Conservation (phyloP, 1,140 invertebrate species). For the Nymphalis io region DNA sequence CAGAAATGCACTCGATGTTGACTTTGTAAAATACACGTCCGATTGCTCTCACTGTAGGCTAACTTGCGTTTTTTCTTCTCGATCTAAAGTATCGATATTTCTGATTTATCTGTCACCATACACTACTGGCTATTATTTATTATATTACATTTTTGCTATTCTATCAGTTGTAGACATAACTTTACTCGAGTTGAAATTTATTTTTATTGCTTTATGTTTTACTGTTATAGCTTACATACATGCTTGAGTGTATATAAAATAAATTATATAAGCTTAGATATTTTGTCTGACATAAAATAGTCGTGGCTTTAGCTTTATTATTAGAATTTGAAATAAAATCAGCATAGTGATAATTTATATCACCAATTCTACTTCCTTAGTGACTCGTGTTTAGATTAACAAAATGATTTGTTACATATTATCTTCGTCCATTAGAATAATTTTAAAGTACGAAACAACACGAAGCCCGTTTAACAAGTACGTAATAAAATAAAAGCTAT, state of each 20-base stretch:
- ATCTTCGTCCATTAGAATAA: no score
- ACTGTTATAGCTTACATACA: neutral
- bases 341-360: no score
- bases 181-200: slow-evolving; percentile 4
- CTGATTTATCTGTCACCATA: slow-evolving; percentile 31
- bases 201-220: slow-evolving; percentile 6
- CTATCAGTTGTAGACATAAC: neutral
- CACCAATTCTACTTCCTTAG: no score
- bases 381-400: no score
- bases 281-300: no score
- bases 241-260: neutral
- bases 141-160: slow-evolving; percentile 12
- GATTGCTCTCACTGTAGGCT: slow-evolving; percentile 51
- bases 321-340: no score
- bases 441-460: neutral
- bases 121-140: slow-evolving; percentile 20
- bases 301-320: no score
- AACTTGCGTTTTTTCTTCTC: slow-evolving; percentile 17
- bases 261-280: no score
- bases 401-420: no score
- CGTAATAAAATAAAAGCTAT: slow-evolving; percentile 39
- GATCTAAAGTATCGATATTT: slow-evolving; percentile 23
- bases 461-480: slow-evolving; percentile 10
- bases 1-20: slow-evolving; percentile 66
- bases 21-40: slow-evolving; percentile 65